Percentiles rank a stretch among this genome's conserved stretches.
Evolutionary conservation across 2,113 vertebrate genomes (phyloP).

Genomic region (Gallinago jamesoni): DNA sequence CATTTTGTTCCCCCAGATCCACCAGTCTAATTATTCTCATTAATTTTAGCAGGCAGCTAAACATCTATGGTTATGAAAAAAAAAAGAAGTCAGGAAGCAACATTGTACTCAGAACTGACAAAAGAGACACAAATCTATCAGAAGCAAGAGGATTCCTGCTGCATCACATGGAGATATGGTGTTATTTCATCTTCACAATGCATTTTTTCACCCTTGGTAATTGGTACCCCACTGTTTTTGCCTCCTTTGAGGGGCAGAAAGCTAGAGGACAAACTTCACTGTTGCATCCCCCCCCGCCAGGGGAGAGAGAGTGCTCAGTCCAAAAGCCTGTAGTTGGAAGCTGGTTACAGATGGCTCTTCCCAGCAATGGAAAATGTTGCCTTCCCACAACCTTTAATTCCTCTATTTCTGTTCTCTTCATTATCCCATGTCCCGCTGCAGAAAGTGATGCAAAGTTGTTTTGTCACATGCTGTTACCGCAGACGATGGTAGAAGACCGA

Average conservation of each 20-base stretch:
- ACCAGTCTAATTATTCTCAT: not conserved
- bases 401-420: not conserved
- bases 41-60: not conserved
- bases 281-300: not conserved
- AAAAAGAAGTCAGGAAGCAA: not conserved
- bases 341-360: not conserved
- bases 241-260: not conserved
- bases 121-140: not conserved
- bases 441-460: not conserved
- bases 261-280: too few relatives aligned
- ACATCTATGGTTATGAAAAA: not conserved
- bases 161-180: not conserved
- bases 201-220: not conserved
- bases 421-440: not conserved
- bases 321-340: not conserved
- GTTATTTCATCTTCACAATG: not conserved
- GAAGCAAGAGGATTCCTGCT: not conserved
- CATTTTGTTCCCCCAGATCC: not conserved
- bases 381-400: not conserved
- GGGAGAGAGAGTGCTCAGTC: not conserved
- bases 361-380: not conserved
- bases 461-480: not conserved
- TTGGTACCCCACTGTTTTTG: fast-evolving
- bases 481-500: not conserved
- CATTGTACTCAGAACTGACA: not conserved